These are phyloP conservation scores for Agapostemon virescens DNA, from an alignment of 2,888 invertebrate genomes.

Conservation along the genomic window DNA sequence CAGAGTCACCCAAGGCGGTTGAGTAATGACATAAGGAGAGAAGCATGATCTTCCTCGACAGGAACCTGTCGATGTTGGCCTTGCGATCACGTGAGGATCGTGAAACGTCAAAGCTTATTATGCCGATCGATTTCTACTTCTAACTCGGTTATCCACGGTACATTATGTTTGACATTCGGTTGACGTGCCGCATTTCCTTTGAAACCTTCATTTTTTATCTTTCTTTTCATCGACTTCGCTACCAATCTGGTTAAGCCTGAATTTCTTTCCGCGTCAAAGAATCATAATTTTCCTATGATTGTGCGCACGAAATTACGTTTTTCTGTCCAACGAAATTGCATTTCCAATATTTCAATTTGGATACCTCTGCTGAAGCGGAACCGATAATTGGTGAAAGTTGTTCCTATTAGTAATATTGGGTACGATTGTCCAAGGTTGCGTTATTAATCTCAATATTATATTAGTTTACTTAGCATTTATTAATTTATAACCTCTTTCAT, in stretches of 20 bases:
- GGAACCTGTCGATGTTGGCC: slow-evolving; percentile 30
- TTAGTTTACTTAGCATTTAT: neutral
- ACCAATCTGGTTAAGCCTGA: neutral
- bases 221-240: neutral
- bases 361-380: neutral
- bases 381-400: neutral
- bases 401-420: neutral
- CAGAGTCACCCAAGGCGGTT: neutral
- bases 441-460: neutral
- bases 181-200: slow-evolving; percentile 24
- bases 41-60: slow-evolving; percentile 2
- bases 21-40: neutral
- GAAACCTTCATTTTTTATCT: slow-evolving; percentile 13
- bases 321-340: slow-evolving; percentile 3
- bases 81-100: slow-evolving; percentile 37
- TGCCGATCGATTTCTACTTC: slow-evolving; percentile 41
- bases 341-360: slow-evolving; percentile 7
- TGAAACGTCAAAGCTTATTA: slow-evolving; percentile 36
- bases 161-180: slow-evolving; percentile 32
- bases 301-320: neutral
- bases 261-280: slow-evolving; percentile 1
- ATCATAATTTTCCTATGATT: neutral
- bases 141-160: slow-evolving; percentile 29
- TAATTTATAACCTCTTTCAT: too few species aligned
- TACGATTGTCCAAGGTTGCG: neutral